These are phyloP conservation scores for Drosophila sp. DNA, from an alignment of 1,140 invertebrate species.

Conservation along the genomic window DNA sequence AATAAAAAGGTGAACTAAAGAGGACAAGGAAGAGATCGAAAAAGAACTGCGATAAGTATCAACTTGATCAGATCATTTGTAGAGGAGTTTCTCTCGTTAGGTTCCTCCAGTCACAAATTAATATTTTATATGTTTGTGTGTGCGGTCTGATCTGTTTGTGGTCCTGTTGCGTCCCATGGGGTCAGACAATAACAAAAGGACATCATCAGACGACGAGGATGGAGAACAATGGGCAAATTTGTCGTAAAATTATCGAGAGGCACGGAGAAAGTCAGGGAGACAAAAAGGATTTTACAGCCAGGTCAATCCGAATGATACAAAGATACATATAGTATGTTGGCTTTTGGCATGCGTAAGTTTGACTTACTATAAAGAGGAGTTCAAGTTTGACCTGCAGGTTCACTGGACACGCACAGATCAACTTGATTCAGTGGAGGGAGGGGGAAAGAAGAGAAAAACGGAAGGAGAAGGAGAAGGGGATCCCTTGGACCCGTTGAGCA, in stretches of 20 bases:
- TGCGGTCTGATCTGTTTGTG: slow-evolving; percentile 56
- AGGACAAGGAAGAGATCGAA: slow-evolving; percentile 20
- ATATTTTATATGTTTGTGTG: slow-evolving; percentile 78
- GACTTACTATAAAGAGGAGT: slow-evolving; percentile 2
- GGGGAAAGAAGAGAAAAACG: not conserved
- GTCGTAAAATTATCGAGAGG: slow-evolving; percentile 56
- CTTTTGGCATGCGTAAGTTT: slow-evolving; percentile 72
- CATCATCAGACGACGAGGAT: slow-evolving; percentile 61
- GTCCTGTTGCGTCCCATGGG: slow-evolving; percentile 61
- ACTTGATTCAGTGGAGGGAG: not conserved
- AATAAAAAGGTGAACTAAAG: slow-evolving; percentile 2
- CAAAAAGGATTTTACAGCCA: slow-evolving; percentile 62
- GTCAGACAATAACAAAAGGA: slow-evolving; percentile 73
- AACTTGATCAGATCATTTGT: slow-evolving; percentile 11
- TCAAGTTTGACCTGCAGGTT: slow-evolving; percentile 74
- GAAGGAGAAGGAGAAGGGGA: not conserved
- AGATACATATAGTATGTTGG: slow-evolving; percentile 23
- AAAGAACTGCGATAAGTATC: slow-evolving; percentile 56
- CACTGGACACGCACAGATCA: slow-evolving; percentile 71
- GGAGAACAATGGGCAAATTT: slow-evolving; percentile 79
- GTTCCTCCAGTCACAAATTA: slow-evolving; percentile 80
- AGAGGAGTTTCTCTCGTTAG: slow-evolving; percentile 8
- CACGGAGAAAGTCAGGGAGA: slow-evolving; percentile 60
- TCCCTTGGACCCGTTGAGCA: slow-evolving; percentile 35
- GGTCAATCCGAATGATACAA: slow-evolving; percentile 25